Base-by-base conservation (phyloP, 2,888 invertebrate genomes). In the Fragum fragum region DNA sequence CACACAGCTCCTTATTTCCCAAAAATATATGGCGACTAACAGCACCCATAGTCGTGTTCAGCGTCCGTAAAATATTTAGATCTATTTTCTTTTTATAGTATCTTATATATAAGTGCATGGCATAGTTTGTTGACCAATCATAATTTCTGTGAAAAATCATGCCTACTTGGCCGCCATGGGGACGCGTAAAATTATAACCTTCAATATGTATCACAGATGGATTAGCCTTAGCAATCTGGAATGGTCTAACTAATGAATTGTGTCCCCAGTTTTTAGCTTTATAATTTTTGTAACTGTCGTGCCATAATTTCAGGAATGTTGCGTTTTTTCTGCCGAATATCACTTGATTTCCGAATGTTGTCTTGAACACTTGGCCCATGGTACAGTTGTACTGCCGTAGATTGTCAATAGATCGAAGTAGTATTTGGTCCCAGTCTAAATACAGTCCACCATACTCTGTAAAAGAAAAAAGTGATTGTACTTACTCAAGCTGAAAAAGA, bases 71-170 rank as follows among this genome's bases (percentile, higher is more conserved):
- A n/a, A 71, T 74, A 9, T 76, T 63, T 21, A 73, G 29, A 42
- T 78, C 63, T n/a, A 76, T 73, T 0, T 29, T 66, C 11, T 81
- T 76, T 55, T 81, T 79, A 47, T 76, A 86, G 68, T 55, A 80
- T 5, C 86, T 53, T 1, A 81, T 47, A 47, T 73, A 86, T 39
- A 86, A 28, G 68, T 86, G 86, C 73, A 86, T 83, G 9, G 72
- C 86, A 57, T 86, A 86, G 42, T 83, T 86, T 1, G 80, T 80
- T 0, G 80, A 76, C 86, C 86, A 86, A 21, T 86, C 74, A 59
- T 81, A 86, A 42, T 86, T 86, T 52, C 70, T 23, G 0, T 74
- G 32, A 21, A 76, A 83, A 21, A 86, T 83, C 18, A 76, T 32
- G 2, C 66, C 66, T 7, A 66, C 18, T n/a, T 66, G 39, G 9